Base-by-base conservation (phyloP, 2,113 vertebrate species). In the Sinocyclocheilus grahami region DNA sequence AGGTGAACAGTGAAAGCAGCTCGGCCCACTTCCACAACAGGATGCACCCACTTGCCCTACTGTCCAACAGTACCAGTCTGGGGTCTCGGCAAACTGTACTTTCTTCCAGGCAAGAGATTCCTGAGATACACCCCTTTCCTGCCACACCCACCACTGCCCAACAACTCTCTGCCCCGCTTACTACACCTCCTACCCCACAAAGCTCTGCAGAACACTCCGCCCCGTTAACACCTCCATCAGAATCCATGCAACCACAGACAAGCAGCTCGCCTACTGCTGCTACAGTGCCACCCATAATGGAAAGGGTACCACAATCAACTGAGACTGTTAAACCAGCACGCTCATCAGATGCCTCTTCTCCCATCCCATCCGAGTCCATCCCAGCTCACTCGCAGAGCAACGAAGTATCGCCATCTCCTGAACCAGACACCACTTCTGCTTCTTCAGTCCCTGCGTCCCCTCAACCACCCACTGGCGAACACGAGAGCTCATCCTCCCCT, bases 401-500 rank as follows among this genome's bases (percentile, higher is more conserved):
- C 10, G 88, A 91, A 51, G 55, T 79, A 46, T 37, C 83, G 20
- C 86, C 89, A 46, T 85, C 88, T 20, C 72, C 78, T 22, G 78
- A 48, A 22, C 20, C 90, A 13, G 92, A 92, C n/a, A 10, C 78
- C 39, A 79, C 89, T 3, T 24, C 87, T 22, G n/a, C 48, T 48
- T 85, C 85, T 84, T 60, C 90, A 84, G 14, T 90, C 78, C 65
- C 92, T 83, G 90, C 84, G 76, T 91, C 93, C n/a, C 88, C 89
- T 4, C 93, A 93, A 67, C 89, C 87, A 0, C 87, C 53, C 71
- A 85, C 85, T 88, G 88, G 87, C 63, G 92, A 94, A 84, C 92
- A 91, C 4, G 95, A 95, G 12, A 88, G 93, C 63, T 95, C 92
- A 18, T 93, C 96, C 0, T 91, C 91, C 22, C 90, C 92, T 0